Conservation (phyloP, 2,797 vertebrate species). For the Peromyscus eremicus region DNA sequence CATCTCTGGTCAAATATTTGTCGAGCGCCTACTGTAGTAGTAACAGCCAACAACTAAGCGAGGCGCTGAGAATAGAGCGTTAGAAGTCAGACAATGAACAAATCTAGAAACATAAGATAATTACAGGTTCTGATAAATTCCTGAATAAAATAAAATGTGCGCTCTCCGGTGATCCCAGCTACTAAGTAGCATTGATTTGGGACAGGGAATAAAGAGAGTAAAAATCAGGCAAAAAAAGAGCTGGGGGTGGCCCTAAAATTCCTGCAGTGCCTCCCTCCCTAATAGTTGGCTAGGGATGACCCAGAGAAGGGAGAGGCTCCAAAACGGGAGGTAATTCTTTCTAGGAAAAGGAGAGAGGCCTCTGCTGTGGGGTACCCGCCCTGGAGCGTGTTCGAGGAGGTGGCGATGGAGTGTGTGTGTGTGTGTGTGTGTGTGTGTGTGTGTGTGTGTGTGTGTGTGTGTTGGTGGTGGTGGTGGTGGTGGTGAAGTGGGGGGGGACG, state of each 20-base stretch:
- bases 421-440: not conserved
- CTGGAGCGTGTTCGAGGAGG: not conserved
- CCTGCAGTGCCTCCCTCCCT: not conserved
- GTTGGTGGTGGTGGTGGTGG: no score
- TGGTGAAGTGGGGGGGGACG: not conserved
- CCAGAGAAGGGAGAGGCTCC: constrained; percentile 61
- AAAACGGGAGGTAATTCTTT: constrained; percentile 75
- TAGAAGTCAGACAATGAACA: constrained; percentile 21
- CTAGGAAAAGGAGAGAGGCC: constrained; percentile 77
- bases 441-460: not conserved
- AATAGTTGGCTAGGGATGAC: constrained; percentile 51
- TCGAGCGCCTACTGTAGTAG: constrained; percentile 62
- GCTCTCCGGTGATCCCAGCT: not conserved
- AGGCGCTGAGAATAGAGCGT: not conserved
- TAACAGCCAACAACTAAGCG: not conserved
- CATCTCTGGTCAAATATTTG: constrained; percentile 32
- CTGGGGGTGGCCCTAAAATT: not conserved
- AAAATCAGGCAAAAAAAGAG: not conserved
- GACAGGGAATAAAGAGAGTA: not conserved
- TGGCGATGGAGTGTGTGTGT: not conserved
- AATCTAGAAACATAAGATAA: not conserved
- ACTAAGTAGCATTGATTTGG: constrained; percentile 48
- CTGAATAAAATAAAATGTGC: constrained; percentile 35
- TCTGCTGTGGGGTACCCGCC: constrained; percentile 1
- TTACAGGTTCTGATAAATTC: constrained; percentile 16